Evolutionary conservation across 2,797 vertebrate species (phyloP).

Genomic region (Cheracebus regulus): DNA sequence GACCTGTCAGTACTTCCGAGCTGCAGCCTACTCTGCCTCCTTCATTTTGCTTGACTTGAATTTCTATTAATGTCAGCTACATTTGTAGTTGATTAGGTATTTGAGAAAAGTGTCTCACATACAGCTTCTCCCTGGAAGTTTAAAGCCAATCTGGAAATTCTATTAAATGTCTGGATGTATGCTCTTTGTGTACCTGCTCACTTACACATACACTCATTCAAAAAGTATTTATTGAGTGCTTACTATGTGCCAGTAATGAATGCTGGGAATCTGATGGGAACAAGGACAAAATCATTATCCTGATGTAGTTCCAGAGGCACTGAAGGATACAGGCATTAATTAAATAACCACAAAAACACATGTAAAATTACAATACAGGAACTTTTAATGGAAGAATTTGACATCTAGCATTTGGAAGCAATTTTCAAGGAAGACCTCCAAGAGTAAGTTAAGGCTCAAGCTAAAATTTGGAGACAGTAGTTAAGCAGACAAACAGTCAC

Average conservation of each 20-base stretch:
- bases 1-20: neutral
- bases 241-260: neutral
- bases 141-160: neutral
- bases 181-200: neutral
- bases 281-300: neutral
- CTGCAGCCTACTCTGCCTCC: neutral
- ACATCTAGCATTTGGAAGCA: conserved; percentile 6
- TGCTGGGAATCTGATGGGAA: neutral
- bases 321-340: neutral
- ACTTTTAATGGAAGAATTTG: neutral
- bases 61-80: neutral
- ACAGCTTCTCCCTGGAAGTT: neutral
- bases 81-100: neutral
- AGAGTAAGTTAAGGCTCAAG: neutral
- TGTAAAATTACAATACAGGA: neutral
- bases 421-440: neutral
- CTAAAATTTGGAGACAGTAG: neutral
- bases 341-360: neutral
- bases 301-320: neutral
- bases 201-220: neutral
- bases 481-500: neutral
- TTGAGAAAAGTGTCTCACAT: neutral
- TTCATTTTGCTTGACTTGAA: neutral
- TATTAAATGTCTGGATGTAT: neutral
- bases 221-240: neutral